phyloP scores from a whole-genome alignment of 1,140 invertebrate genomes.

The Macrosteles quadrilineatus region DNA sequence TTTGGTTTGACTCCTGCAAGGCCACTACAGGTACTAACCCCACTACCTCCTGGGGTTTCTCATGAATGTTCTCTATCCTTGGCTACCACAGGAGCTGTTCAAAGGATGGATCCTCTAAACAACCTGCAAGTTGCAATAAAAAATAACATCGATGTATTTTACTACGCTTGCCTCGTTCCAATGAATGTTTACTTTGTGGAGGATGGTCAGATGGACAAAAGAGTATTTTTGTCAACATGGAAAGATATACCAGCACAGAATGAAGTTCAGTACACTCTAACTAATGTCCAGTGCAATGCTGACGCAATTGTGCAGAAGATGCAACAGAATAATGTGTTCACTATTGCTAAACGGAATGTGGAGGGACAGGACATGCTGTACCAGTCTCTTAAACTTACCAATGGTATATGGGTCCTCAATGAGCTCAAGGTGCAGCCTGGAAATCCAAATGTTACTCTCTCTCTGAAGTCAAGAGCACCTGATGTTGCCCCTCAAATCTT shows the following conservation, averaged over 20 bases:
- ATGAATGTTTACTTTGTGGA: constrained; percentile 93
- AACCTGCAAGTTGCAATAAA: constrained; percentile 98
- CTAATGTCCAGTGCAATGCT: constrained; percentile 60
- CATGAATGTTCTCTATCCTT: constrained; percentile 76
- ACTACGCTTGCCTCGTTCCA: constrained; percentile 93
- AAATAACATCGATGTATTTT: constrained; percentile 99
- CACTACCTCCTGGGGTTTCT: constrained; percentile 82
- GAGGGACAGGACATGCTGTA: constrained; percentile 99
- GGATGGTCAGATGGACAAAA: constrained; percentile 97
- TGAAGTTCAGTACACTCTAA: constrained; percentile 67
- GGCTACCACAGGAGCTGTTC: constrained; percentile 85
- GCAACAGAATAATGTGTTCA: constrained; percentile 96
- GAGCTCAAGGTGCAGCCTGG: constrained; percentile 96
- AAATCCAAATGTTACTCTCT: constrained; percentile 83
- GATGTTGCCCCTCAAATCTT: constrained; percentile 92
- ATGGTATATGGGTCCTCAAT: constrained; percentile 96
- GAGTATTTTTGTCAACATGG: constrained; percentile 97
- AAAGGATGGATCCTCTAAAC: constrained; percentile 96
- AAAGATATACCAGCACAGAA: constrained; percentile 99
- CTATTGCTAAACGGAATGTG: constrained; percentile 98
- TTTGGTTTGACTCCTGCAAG: constrained; percentile 89
- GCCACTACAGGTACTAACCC: constrained; percentile 75
- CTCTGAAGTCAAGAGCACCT: constrained; percentile 88
- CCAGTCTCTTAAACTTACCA: constrained; percentile 95
- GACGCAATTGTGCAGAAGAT: constrained; percentile 86